A percentile compares a stretch with the other conserved stretches of the same genome.
Conservation (phyloP, 2,797 vertebrate species). For the Pangasius sanitwongsei region DNA sequence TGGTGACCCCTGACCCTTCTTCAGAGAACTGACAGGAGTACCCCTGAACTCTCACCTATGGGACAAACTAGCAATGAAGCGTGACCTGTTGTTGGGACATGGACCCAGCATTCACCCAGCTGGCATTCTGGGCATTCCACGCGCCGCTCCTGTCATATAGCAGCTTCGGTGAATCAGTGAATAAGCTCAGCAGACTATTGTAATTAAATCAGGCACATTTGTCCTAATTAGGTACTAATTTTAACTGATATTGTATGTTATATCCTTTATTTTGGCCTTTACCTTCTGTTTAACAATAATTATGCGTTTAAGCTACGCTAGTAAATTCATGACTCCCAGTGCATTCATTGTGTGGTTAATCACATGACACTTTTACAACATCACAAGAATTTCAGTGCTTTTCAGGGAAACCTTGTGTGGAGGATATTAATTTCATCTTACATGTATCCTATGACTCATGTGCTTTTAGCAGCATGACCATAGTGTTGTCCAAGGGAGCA, state of each 20-base stretch:
- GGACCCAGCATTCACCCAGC: constrained; percentile 45
- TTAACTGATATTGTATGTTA: background rate
- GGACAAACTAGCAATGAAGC: constrained; percentile 68
- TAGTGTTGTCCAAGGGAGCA: background rate
- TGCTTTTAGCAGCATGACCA: constrained; percentile 5
- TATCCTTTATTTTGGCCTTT: constrained; percentile 20
- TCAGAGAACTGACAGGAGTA: constrained; percentile 74
- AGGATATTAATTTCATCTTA: background rate
- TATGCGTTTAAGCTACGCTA: background rate
- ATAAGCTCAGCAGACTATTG: background rate
- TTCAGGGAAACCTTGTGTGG: constrained; percentile 45
- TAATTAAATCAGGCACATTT: background rate
- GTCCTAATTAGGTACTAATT: background rate
- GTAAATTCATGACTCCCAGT: background rate
- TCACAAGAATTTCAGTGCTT: constrained; percentile 59
- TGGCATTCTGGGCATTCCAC: constrained; percentile 60
- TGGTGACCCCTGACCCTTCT: constrained; percentile 71
- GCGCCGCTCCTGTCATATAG: constrained; percentile 37
- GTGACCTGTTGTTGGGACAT: constrained; percentile 65
- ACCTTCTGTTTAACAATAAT: background rate
- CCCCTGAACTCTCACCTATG: constrained; percentile 70
- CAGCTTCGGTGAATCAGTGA: background rate
- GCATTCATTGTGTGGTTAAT: background rate
- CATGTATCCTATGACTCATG: background rate
- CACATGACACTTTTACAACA: background rate